These are phyloP conservation scores for Drosophila hawaiiensis DNA, from an alignment of 2,888 invertebrate species.

Conservation along the genomic window DNA sequence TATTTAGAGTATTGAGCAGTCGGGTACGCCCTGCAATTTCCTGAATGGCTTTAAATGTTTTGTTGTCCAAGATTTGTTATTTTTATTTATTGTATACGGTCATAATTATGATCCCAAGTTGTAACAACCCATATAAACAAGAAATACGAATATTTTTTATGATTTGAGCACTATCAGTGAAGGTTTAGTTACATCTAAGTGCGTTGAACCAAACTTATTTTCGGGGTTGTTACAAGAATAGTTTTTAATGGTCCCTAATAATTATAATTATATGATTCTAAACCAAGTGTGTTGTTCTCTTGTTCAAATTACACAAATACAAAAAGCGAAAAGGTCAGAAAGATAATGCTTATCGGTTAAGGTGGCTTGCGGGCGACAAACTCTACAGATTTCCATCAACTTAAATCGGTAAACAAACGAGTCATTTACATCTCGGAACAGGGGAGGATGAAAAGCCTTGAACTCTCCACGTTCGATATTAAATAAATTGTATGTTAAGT, in stretches of 20 bases:
- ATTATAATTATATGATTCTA: conserved; percentile 29
- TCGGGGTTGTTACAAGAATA: conserved; percentile 7
- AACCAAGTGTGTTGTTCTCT: conserved; percentile 18
- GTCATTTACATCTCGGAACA: not conserved
- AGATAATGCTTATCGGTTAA: conserved; percentile 71
- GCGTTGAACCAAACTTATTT: conserved; percentile 11
- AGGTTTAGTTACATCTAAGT: conserved; percentile 8
- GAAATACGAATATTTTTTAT: not conserved
- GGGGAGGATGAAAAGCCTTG: not conserved
- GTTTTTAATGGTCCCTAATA: conserved; percentile 1
- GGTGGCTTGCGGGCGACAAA: not conserved
- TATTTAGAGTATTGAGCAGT: not conserved
- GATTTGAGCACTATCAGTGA: not conserved
- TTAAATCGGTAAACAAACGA: conserved; percentile 9
- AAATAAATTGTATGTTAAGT: not conserved
- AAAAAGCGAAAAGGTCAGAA: conserved; percentile 52
- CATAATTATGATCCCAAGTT: not conserved
- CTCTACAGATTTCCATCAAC: conserved; percentile 45
- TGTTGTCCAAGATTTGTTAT: not conserved
- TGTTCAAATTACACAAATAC: conserved; percentile 12
- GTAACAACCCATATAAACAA: not conserved
- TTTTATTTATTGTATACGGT: not conserved
- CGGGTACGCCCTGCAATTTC: not conserved
- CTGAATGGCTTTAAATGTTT: not conserved
- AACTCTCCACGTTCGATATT: not conserved